Evolutionary conservation across 2,888 invertebrate genomes (phyloP).

Genomic region (Boloria selene): DNA sequence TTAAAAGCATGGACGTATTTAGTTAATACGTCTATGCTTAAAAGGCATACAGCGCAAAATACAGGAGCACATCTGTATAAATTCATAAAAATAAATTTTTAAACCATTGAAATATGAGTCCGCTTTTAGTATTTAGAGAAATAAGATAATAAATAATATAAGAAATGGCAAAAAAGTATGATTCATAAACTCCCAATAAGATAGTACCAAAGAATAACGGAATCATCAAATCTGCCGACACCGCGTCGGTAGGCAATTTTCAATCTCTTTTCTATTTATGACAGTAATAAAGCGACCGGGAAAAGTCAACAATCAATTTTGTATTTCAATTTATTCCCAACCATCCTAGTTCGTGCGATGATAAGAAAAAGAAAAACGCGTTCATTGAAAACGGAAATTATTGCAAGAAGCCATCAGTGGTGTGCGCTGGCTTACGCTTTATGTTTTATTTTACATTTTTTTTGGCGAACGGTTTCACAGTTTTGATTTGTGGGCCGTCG

Average conservation of each 20-base stretch:
- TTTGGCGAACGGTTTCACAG: conserved; percentile 59
- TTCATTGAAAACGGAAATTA: conserved; percentile 83
- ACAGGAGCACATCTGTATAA: too few species aligned
- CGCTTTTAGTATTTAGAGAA: background rate
- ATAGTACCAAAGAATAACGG: conserved; percentile 56
- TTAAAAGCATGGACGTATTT: too few species aligned
- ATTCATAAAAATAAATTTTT: too few species aligned
- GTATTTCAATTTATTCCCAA: conserved; percentile 82
- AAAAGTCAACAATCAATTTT: conserved; percentile 83
- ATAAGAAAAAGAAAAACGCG: conserved; percentile 81
- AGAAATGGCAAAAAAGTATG: conserved; percentile 38
- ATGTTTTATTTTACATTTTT: conserved; percentile 60
- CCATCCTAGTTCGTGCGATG: conserved; percentile 80
- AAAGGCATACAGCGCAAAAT: too few species aligned
- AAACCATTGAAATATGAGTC: background rate
- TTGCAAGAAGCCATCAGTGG: conserved; percentile 81
- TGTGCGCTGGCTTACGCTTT: conserved; percentile 68
- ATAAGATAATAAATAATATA: conserved; percentile 3
- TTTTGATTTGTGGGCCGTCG: conserved; percentile 72
- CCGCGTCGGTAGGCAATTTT: conserved; percentile 73
- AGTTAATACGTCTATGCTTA: too few species aligned
- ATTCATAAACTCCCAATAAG: conserved; percentile 49
- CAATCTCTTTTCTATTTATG: conserved; percentile 81
- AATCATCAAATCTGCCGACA: conserved; percentile 61
- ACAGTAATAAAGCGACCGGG: conserved; percentile 81